Conservation (phyloP, 1,140 invertebrate genomes). For the Bombyx mandarina region DNA sequence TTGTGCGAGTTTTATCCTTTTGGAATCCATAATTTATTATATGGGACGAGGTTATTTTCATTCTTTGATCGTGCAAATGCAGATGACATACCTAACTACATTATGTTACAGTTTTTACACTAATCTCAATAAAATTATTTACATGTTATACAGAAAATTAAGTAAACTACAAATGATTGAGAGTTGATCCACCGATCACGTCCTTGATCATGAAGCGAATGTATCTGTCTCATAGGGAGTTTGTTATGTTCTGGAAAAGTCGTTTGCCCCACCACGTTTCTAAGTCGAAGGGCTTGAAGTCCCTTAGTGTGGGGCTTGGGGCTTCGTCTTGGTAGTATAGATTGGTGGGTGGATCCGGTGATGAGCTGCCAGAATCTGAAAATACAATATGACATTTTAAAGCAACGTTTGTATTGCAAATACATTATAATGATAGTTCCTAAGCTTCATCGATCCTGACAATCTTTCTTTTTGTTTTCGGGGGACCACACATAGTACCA, state of each 20-base stretch:
- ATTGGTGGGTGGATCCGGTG: conserved; percentile 54
- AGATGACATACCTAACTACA: too few relatives aligned
- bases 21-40: too few relatives aligned
- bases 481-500: too few relatives aligned
- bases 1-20: too few relatives aligned
- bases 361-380: conserved; percentile 56
- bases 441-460: too few relatives aligned
- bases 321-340: conserved; percentile 81
- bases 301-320: conserved; percentile 76
- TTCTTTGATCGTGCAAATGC: too few relatives aligned
- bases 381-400: background rate
- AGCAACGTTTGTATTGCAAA: too few relatives aligned
- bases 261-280: conserved; percentile 91
- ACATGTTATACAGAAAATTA: conserved; percentile 34
- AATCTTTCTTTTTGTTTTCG: too few relatives aligned
- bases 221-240: conserved; percentile 73
- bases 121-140: conserved; percentile 2
- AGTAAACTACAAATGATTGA: conserved; percentile 67
- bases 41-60: too few relatives aligned
- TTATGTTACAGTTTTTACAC: too few relatives aligned
- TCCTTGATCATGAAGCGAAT: conserved; percentile 25
- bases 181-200: conserved; percentile 55
- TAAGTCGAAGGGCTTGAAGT: conserved; percentile 89
- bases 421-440: too few relatives aligned
- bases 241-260: conserved; percentile 84